Evolutionary conservation across 2,888 invertebrate species (phyloP).

Genomic region (Cosmorhoe ocellata): DNA sequence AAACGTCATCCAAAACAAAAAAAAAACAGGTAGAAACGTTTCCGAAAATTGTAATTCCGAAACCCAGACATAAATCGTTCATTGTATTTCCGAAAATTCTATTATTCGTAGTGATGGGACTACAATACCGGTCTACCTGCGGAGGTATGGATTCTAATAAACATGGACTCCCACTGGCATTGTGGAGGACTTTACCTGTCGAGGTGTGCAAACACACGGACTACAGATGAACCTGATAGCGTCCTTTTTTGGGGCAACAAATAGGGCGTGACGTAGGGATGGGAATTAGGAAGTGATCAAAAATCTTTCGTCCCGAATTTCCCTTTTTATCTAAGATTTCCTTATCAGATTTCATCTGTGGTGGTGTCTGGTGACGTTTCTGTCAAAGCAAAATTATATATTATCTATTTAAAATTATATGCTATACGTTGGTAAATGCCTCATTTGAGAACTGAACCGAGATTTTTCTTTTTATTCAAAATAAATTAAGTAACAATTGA

Average conservation of each 20-base stretch:
- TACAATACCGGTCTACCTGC: conserved; percentile 73
- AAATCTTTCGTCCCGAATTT: conserved; percentile 24
- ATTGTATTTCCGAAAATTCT: conserved; percentile 81
- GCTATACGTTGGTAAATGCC: too few species aligned
- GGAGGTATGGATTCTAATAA: conserved; percentile 74
- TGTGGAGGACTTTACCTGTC: conserved; percentile 76
- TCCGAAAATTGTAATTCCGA: conserved; percentile 73
- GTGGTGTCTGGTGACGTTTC: conserved; percentile 11
- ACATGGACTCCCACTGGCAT: conserved; percentile 70
- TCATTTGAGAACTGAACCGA: too few species aligned
- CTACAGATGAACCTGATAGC: conserved; percentile 39
- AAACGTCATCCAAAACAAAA: conserved; percentile 70
- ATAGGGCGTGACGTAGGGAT: conserved; percentile 36
- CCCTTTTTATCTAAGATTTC: neutral
- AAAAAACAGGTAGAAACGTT: conserved; percentile 59
- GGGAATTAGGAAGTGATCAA: conserved; percentile 23
- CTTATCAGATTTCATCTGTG: conserved; percentile 22
- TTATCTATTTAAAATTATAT: too few species aligned
- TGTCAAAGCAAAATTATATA: conserved; percentile 16
- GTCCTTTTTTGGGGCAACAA: conserved; percentile 40
- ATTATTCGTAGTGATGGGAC: conserved; percentile 71
- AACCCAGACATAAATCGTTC: conserved; percentile 74
- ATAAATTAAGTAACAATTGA: too few species aligned
- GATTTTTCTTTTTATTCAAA: too few species aligned
- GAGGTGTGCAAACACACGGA: conserved; percentile 70